Base-by-base conservation (phyloP, 2,797 vertebrate genomes). In the Rachycentron canadum region DNA sequence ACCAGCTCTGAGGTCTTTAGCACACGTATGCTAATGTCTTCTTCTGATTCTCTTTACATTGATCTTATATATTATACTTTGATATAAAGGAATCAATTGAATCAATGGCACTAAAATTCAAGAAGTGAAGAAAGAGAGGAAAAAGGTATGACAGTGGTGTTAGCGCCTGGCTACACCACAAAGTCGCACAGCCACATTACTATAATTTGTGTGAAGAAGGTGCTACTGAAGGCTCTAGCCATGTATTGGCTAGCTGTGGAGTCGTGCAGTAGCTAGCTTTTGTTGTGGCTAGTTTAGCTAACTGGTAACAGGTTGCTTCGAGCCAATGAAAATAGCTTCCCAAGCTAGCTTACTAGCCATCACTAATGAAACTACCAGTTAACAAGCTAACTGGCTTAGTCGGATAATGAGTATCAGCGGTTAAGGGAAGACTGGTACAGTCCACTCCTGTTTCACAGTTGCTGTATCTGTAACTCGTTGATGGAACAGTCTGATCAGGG, bases 21-120 rank as follows among this genome's bases (percentile, higher is more conserved):
- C 32, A 3, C 17, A 5, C 19, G 28, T 14, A 40, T 10, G 9
- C n/a, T 11, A 26, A 43, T 4, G 6, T 17, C 13, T 23, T 49
- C 6, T 5, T 21, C 3, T 12, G 1, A 17, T 28, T 61, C 23
- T 28, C n/a, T 41, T 32, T 56, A 6, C 21, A 49, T 21, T 16
- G 3, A 43, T 7, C 12, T 36, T 40, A 32, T 34, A 32, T 4
- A 47, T n/a, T 6, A 10, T 34, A n/a, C 9, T 32, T 19, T 47
- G 28, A 47, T 47, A 47, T 19, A 28, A 43, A 63, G 45, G 4
- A 28, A 47, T 38, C 19, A 4, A 10, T 1, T 25, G 11, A 60
- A 62, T 52, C 47, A 59, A 72, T 26, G n/a, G 8, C 19, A n/a
- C 49, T 6, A 26, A 25, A 13, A 63, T 26, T 70, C 3, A 73